These are phyloP conservation scores for Lemur catta DNA, from an alignment of 2,797 vertebrate species.

Conservation along the genomic window DNA sequence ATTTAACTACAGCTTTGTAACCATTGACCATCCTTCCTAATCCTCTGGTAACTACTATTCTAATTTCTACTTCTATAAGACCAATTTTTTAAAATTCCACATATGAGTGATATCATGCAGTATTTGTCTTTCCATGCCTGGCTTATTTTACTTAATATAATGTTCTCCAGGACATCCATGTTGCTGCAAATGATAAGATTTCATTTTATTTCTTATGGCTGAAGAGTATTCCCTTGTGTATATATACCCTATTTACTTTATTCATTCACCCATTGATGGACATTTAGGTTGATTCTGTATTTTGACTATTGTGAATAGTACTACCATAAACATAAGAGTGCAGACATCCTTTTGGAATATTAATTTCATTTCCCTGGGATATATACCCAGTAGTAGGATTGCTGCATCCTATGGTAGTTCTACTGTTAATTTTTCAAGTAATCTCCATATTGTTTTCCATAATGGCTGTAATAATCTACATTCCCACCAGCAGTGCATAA, in stretches of 20 bases:
- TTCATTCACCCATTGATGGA: background rate
- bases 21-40: background rate
- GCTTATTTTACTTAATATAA: background rate
- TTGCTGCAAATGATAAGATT: background rate
- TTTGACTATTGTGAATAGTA: background rate
- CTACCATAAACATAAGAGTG: background rate
- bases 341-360: background rate
- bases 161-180: background rate
- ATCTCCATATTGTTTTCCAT: background rate
- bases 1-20: background rate
- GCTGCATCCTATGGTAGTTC: background rate
- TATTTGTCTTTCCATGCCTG: background rate
- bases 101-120: background rate
- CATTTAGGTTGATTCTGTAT: background rate
- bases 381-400: background rate
- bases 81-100: background rate
- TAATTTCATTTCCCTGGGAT: background rate
- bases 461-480: background rate
- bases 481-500: background rate
- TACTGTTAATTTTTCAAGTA: background rate
- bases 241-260: background rate
- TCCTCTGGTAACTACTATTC: background rate
- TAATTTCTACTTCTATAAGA: background rate
- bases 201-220: background rate
- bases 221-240: background rate